These are phyloP conservation scores for Mizuhopecten yessoensis DNA, from an alignment of 1,140 invertebrate genomes.

Conservation along the genomic window DNA sequence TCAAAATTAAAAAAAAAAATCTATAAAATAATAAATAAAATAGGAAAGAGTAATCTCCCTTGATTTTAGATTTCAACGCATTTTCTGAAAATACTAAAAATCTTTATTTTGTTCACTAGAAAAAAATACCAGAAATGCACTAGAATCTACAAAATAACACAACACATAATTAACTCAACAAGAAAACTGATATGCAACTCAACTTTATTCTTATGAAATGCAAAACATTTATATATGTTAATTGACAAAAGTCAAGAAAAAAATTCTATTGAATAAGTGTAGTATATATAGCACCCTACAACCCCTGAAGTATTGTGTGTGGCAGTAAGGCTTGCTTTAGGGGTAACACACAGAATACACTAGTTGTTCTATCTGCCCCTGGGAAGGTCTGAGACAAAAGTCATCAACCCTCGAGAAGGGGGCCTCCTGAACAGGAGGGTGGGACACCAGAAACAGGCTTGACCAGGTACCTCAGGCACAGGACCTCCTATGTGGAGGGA, in stretches of 20 bases:
- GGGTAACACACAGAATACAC: slow-evolving; percentile 68
- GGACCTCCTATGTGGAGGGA: slow-evolving; percentile 62
- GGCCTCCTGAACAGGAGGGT: slow-evolving; percentile 65
- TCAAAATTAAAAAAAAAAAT: no score
- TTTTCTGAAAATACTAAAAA: background rate
- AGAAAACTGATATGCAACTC: slow-evolving; percentile 41
- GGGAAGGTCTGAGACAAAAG: slow-evolving; percentile 78
- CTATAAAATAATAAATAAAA: background rate
- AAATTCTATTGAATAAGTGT: no score
- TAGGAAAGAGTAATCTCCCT: slow-evolving; percentile 9
- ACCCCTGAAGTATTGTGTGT: slow-evolving; percentile 27
- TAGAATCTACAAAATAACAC: background rate
- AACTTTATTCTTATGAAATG: background rate
- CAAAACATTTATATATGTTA: background rate
- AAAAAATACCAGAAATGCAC: background rate
- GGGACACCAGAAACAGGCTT: slow-evolving; percentile 70
- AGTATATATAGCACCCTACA: background rate
- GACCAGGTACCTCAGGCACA: slow-evolving; percentile 57
- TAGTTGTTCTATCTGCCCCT: slow-evolving; percentile 60
- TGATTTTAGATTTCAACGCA: background rate
- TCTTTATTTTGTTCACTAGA: no score
- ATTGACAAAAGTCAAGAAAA: background rate
- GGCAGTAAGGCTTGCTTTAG: slow-evolving; percentile 76
- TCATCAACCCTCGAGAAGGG: slow-evolving; percentile 70
- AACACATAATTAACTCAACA: background rate